Evolutionary conservation across 1,140 invertebrate genomes (phyloP), one percentile per base, ranked within the genome.

Genomic region (Spodoptera litura): DNA sequence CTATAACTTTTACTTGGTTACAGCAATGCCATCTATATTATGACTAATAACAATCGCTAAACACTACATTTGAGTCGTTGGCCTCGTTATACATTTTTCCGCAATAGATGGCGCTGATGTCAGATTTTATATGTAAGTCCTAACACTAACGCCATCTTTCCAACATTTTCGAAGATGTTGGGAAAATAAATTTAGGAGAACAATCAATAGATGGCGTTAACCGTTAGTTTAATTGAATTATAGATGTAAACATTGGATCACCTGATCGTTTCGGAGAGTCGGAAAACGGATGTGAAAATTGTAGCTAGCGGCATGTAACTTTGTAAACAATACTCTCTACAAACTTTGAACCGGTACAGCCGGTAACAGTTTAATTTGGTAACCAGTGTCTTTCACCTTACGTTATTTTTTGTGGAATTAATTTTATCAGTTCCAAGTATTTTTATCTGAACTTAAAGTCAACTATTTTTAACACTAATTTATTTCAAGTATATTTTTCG

Each of bases 311-410:
- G 20, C 38, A 20, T 27, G 44, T 9, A 25, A 52, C 44, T 66
- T 66, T 51, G 62, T 64, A 64, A 49, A 64, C 38, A 64, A 68
- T 68, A 20, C 44, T 68, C 49, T 68, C 64, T 68, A 53, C 13
- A 25, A 70, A 52, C 66, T 31, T 53, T 66, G 62, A 15, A 20
- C 38, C 15, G 38, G 15, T 35, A 12, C 38, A 49, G 10, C 38
- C 62, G 62, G 62, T 49, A 66, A 10, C 44, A 9, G 10, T 64
- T 49, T 44, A 44, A 44, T 44, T 64, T 49, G n/a, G 9, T 64
- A 38, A 20, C 38, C 61, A 12, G 11, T 64, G 38, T 44, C 1
- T 49, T 64, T 49, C 9, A 15, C 13, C n/a, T 44, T 13, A 59
- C 2, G 31, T 49, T 9, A 15, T 64, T 64, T 15, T 44, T 64